These are phyloP conservation scores for Tetanocera ferruginea DNA, from an alignment of 2,888 invertebrate species.

Conservation along the genomic window DNA sequence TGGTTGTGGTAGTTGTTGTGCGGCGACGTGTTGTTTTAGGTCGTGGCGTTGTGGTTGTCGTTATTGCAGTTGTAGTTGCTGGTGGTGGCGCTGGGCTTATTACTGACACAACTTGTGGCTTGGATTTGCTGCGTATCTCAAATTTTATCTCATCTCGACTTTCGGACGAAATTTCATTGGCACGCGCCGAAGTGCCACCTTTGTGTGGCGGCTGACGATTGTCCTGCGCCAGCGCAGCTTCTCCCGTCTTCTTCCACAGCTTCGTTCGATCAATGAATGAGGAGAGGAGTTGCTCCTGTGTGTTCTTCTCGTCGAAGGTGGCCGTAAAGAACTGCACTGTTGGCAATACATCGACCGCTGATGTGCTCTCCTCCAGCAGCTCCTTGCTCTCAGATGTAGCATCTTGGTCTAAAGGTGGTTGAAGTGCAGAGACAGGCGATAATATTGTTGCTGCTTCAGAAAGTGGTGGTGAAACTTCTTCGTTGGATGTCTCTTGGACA, in stretches of 20 bases:
- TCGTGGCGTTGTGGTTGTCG: constrained; percentile 69
- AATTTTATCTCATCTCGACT: constrained; percentile 63
- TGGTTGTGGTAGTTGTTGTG: constrained; percentile 69
- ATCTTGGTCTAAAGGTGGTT: neutral
- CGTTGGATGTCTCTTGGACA: constrained; percentile 59
- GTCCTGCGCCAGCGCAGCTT: constrained; percentile 45
- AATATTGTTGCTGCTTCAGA: constrained; percentile 13
- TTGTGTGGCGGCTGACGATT: constrained; percentile 67
- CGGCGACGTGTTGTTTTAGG: constrained; percentile 73
- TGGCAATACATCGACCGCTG: constrained; percentile 68
- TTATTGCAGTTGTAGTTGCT: constrained; percentile 68
- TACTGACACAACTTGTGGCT: constrained; percentile 66
- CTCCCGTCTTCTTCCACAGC: constrained; percentile 55
- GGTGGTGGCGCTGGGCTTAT: constrained; percentile 47
- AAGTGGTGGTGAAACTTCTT: constrained; percentile 20
- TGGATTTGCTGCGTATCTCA: constrained; percentile 60
- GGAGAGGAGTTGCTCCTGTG: constrained; percentile 63
- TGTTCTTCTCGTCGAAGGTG: constrained; percentile 63
- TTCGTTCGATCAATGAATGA: constrained; percentile 64
- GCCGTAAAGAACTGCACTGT: constrained; percentile 74
- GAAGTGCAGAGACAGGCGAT: neutral
- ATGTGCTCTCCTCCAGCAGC: constrained; percentile 71
- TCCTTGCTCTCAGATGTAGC: neutral
- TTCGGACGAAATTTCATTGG: constrained; percentile 65
- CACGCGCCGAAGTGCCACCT: constrained; percentile 60